A percentile compares a stretch with the other conserved stretches of the same genome.
These are phyloP conservation scores for Conus betulinus DNA, from an alignment of 1,140 invertebrate genomes.

Conservation along the genomic window DNA sequence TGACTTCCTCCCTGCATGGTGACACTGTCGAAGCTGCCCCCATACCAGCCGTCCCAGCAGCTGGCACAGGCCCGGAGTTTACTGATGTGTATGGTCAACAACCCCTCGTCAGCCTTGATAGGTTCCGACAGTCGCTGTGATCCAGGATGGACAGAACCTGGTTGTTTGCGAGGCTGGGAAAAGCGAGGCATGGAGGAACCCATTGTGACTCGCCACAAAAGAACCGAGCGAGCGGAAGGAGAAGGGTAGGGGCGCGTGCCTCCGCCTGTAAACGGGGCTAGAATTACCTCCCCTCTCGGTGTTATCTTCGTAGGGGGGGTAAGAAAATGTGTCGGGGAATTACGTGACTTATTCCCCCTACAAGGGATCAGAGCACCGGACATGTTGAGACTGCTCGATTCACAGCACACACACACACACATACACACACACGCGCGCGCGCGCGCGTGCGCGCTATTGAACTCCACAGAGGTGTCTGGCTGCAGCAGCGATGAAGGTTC, in stretches of 20 bases:
- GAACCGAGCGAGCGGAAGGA: background rate
- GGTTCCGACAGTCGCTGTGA: background rate
- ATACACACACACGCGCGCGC: background rate
- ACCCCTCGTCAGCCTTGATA: background rate
- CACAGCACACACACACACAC: conserved; percentile 1
- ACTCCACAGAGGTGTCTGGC: too few species aligned
- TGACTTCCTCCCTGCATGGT: too few species aligned
- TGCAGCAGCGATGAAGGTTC: too few species aligned
- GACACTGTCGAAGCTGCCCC: too few species aligned
- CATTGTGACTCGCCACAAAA: background rate
- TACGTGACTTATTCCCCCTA: too few species aligned
- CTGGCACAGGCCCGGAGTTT: background rate
- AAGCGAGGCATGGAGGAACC: background rate
- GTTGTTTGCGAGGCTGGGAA: background rate
- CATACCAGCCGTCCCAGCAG: too few species aligned
- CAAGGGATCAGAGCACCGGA: too few species aligned
- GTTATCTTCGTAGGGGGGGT: too few species aligned
- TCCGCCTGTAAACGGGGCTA: background rate
- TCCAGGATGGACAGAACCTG: background rate
- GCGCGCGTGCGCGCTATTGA: background rate
- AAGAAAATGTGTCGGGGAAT: too few species aligned
- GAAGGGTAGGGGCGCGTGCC: background rate
- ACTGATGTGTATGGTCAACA: conserved; percentile 1
- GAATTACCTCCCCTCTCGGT: too few species aligned
- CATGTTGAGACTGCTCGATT: too few species aligned